Base-by-base conservation (phyloP, 2,888 invertebrate genomes). In the Chrysina gloriosa region DNA sequence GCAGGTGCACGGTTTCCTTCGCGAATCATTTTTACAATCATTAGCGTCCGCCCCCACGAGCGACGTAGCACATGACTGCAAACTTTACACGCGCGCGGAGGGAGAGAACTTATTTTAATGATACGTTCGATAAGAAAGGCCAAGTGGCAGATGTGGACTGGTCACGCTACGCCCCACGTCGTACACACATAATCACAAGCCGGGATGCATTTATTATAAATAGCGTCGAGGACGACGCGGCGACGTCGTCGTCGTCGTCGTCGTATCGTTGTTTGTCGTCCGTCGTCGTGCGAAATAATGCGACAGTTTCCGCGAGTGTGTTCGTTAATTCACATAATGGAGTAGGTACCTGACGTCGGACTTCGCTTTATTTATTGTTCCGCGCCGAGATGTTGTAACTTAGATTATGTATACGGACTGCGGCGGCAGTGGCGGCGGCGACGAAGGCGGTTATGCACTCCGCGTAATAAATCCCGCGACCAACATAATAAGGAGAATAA, bases 71-170 rank as follows among this genome's bases (percentile, higher is more conserved):
- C 4, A 11, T 14, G 42, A 58, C 58, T 58, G 39, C 42, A 58
- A 58, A 42, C 42, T n/a, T n/a, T n/a, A n/a, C n/a, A n/a, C n/a
- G n/a, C n/a, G n/a, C n/a, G n/a, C n/a, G n/a, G n/a, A n/a, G n/a
- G 64, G 19, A 16, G 25, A 63, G 70, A 67, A 68, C 63, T 70
- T 70, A 69, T 69, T 67, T 69, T 70, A 71, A 71, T 71, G 70
- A 70, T 67, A 70, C 42, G 68, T 50, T 67, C 63, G 73, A 73
- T 73, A 73, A 73, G 73, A 64, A 69, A n/a, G 65, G 66, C 65
- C 66, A 70, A 71, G 67, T 70, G 71, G 71, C 65, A 73, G 70
- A 70, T 73, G 68, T 66, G 16, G 27, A 16, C 42, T 54, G 67
- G 71, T 71, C 73, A 71, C 71, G 73, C 73, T 58, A 71, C 31